Conservation (phyloP, 1,140 invertebrate species). For the Chlorops oryzae region DNA sequence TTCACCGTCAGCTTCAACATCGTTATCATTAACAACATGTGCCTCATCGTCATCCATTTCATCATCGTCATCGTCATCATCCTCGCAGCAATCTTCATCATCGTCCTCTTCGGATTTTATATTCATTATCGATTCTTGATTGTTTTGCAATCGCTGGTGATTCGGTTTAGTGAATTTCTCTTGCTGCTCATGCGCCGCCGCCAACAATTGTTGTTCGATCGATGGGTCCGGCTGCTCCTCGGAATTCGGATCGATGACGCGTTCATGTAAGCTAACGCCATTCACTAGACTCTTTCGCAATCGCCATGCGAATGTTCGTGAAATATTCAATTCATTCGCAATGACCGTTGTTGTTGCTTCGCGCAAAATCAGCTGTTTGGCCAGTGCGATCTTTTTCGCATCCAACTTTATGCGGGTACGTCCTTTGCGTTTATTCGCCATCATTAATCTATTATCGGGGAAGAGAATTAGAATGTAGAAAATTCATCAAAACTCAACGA, state of each 20-base stretch:
- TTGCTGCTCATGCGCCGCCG: slow-evolving; percentile 14
- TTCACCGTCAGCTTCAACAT: slow-evolving; percentile 18
- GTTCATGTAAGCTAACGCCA: slow-evolving; percentile 40
- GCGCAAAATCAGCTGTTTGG: slow-evolving; percentile 40
- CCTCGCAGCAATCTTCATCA: not conserved
- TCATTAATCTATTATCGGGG: slow-evolving; percentile 22
- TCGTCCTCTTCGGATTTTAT: slow-evolving; percentile 3
- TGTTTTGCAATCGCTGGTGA: not conserved
- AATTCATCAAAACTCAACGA: too few species aligned
- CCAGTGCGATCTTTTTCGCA: slow-evolving; percentile 41
- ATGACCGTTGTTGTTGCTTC: slow-evolving; percentile 45
- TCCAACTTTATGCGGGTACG: slow-evolving; percentile 45
- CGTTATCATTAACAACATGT: slow-evolving; percentile 1
- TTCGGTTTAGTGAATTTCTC: not conserved
- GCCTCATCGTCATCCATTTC: not conserved
- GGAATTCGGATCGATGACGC: slow-evolving; percentile 32
- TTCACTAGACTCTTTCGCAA: slow-evolving; percentile 43
- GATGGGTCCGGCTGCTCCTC: slow-evolving; percentile 25
- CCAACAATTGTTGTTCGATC: slow-evolving; percentile 11
- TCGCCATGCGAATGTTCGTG: slow-evolving; percentile 44
- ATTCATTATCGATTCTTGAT: not conserved
- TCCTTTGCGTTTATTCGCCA: slow-evolving; percentile 37
- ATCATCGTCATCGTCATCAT: not conserved
- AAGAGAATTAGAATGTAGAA: not conserved
- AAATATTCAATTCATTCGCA: slow-evolving; percentile 43